These are phyloP conservation scores for Patiria pectinifera DNA, from an alignment of 53 echinoderm and acorn worm species.

Conservation along the genomic window DNA sequence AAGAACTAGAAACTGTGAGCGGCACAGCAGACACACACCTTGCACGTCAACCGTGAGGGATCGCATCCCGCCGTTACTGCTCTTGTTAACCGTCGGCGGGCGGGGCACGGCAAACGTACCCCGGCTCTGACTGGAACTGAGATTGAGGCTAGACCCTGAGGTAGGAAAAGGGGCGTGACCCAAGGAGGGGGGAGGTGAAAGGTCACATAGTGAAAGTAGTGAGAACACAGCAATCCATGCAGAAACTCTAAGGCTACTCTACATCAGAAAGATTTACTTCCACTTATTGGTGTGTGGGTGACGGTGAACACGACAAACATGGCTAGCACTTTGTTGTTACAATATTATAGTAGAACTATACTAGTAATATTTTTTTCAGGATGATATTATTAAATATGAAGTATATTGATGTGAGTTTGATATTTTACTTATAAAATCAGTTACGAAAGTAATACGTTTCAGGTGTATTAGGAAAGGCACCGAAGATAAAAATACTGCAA, in stretches of 20 bases:
- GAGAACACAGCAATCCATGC: background rate
- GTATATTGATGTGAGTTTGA: no score
- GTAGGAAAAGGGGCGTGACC: background rate
- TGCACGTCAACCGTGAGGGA: conserved; percentile 73
- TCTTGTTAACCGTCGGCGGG: conserved; percentile 77
- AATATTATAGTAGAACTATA: background rate
- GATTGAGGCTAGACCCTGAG: conserved; percentile 79
- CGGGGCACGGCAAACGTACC: conserved; percentile 70
- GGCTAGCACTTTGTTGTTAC: background rate
- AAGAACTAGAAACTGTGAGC: background rate
- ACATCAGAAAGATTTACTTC: background rate
- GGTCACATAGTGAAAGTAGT: conserved; percentile 28
- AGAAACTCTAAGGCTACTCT: background rate
- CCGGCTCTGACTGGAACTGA: conserved; percentile 67
- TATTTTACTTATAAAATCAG: no score
- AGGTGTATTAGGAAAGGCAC: no score
- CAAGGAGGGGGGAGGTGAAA: conserved; percentile 33
- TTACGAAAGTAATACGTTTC: no score
- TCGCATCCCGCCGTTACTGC: conserved; percentile 64
- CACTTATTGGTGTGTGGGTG: background rate
- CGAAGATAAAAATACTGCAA: no score
- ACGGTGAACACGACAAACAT: background rate
- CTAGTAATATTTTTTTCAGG: no score
- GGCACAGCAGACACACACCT: conserved; percentile 74
- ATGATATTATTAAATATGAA: no score